phyloP scores from a whole-genome alignment of 2,888 invertebrate species.

The Trisateles emortualis region DNA sequence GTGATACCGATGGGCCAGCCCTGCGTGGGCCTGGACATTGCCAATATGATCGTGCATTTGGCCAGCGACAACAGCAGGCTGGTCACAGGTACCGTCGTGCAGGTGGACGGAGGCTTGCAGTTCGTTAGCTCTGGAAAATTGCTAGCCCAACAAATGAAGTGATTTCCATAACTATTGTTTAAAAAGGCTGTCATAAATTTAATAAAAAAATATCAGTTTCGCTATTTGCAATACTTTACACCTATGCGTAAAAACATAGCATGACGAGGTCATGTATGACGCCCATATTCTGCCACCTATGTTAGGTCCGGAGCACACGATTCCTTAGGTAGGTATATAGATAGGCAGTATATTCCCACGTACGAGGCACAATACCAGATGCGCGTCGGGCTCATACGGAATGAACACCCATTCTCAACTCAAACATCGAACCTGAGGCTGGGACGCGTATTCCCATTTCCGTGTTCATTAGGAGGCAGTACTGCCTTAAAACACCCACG shows the following conservation, averaged over 20 bases:
- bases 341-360: no score
- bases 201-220: not conserved
- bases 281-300: no score
- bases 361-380: no score
- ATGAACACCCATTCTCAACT: no score
- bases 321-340: no score
- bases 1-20: conserved; percentile 49
- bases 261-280: no score
- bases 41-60: conserved; percentile 92
- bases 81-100: conserved; percentile 89
- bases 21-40: conserved; percentile 88
- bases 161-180: not conserved
- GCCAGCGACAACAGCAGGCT: conserved; percentile 93
- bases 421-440: no score
- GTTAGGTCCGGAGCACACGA: no score
- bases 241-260: no score
- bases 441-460: conserved; percentile 3
- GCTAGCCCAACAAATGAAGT: conserved; percentile 21
- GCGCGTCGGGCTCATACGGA: no score
- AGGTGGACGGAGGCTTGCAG: conserved; percentile 50
- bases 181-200: no score
- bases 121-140: conserved; percentile 12
- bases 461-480: conserved; percentile 12
- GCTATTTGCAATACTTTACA: no score
- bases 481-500: conserved; percentile 13